Base-by-base conservation (phyloP, 2,113 vertebrate genomes). In the Rhodinocichla rosea region DNA sequence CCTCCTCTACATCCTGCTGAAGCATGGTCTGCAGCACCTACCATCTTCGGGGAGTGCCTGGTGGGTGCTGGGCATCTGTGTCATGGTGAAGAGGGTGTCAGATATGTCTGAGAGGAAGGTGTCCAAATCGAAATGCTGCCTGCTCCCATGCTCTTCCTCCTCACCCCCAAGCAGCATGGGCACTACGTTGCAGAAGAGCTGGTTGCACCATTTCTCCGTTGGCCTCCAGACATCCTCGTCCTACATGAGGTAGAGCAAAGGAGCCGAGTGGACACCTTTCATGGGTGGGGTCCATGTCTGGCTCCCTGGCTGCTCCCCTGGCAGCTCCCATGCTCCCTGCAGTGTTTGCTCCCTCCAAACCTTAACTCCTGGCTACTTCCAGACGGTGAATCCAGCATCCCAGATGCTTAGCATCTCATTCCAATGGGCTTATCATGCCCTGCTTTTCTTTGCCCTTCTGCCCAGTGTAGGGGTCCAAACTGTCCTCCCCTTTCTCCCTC, bases 61-160 rank as follows among this genome's bases (percentile, higher is more conserved):
- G 96, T 99, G 93, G 94, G 97, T 55, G 3, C 90, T 97, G 95
- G 76, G 98, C 67, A 69, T 76, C 91, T 99, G 99, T 10, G 99
- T 99, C 98, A 99, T 99, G 97, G 99, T 99, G 98, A 99, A 99
- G 84, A 99, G 98, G 0, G 99, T 99, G 97, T 99, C 99, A 5
- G 99, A 99, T 97, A 99, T 99, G 94, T 99, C 99, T 0, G 98
- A 99, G 94, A 99, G 97, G 87, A 99, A 99, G 93, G 98, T 98
- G 86, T 99, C 99, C 96, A 99, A 94, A 95, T 99, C 98, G 6
- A 99, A 99, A 96, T 98, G 99, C 97, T 99, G 99, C 85, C 97
- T 98, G 47, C 98, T 97, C 1, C 80, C 50, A 0, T 32, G 39
- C 40, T 98, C 97, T 73, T 98, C 98, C 27, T 98, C 98, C 23